These are phyloP conservation scores for Adelphocoris suturalis DNA, from an alignment of 2,888 invertebrate genomes.

Conservation along the genomic window DNA sequence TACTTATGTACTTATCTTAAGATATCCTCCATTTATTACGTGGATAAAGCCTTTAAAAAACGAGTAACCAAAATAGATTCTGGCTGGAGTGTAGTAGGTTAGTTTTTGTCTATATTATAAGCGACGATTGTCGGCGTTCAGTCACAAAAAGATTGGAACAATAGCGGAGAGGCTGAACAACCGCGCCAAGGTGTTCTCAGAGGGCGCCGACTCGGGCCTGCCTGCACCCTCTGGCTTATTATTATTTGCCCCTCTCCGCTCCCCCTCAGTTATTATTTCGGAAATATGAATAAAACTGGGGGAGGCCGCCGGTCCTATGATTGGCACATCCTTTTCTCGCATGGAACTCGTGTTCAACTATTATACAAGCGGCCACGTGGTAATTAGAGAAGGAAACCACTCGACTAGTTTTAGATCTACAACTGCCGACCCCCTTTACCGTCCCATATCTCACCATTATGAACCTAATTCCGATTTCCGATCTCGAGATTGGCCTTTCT, in stretches of 20 bases:
- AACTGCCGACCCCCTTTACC: background rate
- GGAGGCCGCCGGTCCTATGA: conserved; percentile 1
- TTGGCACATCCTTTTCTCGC: conserved; percentile 46
- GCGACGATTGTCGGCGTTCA: background rate
- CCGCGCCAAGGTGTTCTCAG: background rate
- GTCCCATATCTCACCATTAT: conserved; percentile 13
- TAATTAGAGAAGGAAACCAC: conserved; percentile 39
- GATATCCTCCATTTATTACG: too few species aligned
- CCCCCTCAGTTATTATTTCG: conserved; percentile 10
- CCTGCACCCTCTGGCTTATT: conserved; percentile 7
- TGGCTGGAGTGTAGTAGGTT: background rate
- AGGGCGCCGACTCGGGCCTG: background rate
- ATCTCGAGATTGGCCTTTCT: conserved; percentile 10
- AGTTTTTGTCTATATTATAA: conserved; percentile 13
- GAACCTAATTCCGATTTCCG: conserved; percentile 20
- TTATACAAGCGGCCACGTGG: conserved; percentile 15
- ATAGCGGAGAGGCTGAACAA: background rate
- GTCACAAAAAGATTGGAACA: conserved; percentile 1
- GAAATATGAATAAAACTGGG: conserved; percentile 25
- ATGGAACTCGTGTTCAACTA: conserved; percentile 34
- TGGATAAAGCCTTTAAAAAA: too few species aligned
- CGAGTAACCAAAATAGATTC: too few species aligned
- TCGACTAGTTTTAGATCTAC: background rate
- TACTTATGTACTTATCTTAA: too few species aligned
- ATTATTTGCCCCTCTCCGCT: background rate